phyloP scores from a whole-genome alignment of 2,888 invertebrate species.

The Carcina quercana region DNA sequence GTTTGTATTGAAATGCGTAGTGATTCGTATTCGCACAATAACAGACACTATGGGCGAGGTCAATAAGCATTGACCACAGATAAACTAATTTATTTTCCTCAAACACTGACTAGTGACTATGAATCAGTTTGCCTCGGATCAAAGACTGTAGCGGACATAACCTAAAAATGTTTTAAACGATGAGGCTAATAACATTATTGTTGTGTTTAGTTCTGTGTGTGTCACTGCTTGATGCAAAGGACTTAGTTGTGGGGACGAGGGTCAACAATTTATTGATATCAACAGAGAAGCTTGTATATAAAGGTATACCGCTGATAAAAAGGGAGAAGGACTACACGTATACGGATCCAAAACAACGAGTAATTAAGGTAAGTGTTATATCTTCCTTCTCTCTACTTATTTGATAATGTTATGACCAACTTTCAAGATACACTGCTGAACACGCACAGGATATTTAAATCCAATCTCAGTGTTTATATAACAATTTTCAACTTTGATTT shows the following conservation, averaged over 20 bases:
- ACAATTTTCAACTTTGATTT: no score
- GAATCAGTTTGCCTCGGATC: constrained; percentile 16
- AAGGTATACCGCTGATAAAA: constrained; percentile 38
- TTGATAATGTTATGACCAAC: no score
- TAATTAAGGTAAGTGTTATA: constrained; percentile 51
- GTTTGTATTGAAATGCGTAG: no score
- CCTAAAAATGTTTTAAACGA: constrained; percentile 28
- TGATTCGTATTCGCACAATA: no score
- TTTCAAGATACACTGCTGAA: no score
- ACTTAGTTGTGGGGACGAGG: constrained; percentile 48
- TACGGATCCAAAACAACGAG: constrained; percentile 45
- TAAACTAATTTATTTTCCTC: constrained; percentile 32
- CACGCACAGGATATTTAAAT: no score
- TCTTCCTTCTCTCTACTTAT: no score
- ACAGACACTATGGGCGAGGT: no score
- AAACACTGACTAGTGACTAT: constrained; percentile 23
- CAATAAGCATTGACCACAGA: constrained; percentile 30
- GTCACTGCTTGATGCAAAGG: constrained; percentile 40
- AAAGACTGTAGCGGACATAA: constrained; percentile 23
- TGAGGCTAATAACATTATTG: constrained; percentile 36
- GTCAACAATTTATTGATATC: constrained; percentile 55
- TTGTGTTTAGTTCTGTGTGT: constrained; percentile 36
- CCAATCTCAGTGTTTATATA: no score
- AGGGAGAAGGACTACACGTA: constrained; percentile 56
- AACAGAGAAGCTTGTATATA: constrained; percentile 47